phyloP scores from a whole-genome alignment of 2,797 vertebrate species.

The Anabacerthia variegaticeps region DNA sequence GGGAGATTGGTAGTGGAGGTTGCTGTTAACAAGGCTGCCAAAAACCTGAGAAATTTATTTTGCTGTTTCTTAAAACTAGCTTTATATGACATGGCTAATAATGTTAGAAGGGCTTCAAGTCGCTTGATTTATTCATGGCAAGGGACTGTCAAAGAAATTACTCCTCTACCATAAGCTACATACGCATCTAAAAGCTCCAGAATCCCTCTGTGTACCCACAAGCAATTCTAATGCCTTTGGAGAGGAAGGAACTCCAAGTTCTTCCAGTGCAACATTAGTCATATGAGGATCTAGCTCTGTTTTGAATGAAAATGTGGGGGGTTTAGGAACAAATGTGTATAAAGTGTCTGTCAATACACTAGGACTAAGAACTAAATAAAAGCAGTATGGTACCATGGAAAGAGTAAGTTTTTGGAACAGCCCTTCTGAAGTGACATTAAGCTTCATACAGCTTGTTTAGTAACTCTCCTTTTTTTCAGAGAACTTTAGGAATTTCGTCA shows the following conservation, averaged over 20 bases:
- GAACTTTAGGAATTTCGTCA: background rate
- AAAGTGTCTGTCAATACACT: background rate
- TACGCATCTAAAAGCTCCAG: background rate
- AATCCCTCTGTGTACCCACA: background rate
- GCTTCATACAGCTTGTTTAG: background rate
- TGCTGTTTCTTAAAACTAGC: background rate
- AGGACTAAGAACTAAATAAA: background rate
- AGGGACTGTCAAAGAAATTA: background rate
- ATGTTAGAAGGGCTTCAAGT: background rate
- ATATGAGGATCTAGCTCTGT: background rate
- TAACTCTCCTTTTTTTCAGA: background rate
- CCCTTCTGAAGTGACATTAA: background rate
- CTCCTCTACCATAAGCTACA: accelerated
- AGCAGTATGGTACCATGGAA: background rate
- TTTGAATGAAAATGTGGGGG: background rate
- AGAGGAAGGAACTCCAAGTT: background rate
- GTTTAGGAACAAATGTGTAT: background rate
- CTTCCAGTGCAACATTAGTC: background rate
- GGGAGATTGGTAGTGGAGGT: accelerated
- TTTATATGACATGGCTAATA: background rate
- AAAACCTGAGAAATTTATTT: background rate
- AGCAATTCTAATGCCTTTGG: background rate
- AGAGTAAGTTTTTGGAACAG: background rate
- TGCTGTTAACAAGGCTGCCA: background rate
- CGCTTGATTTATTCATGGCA: background rate